A percentile compares a stretch with the other conserved stretches of the same genome.
Evolutionary conservation across 2,888 invertebrate genomes (phyloP).

Genomic region (Dusona sp.): DNA sequence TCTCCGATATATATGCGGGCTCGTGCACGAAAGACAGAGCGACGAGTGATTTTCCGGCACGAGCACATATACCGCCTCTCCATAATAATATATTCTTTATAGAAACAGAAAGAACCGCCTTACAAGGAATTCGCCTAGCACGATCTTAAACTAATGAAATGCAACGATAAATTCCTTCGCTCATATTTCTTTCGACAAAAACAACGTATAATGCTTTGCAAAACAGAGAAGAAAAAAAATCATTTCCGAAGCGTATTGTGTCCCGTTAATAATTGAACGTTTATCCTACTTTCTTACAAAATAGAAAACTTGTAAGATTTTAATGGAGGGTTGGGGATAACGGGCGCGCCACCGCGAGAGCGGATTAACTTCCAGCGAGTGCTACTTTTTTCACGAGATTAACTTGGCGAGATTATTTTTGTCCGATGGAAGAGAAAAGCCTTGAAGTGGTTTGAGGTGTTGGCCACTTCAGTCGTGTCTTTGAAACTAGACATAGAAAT

Average conservation of each 20-base stretch:
- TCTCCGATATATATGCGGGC: constrained; percentile 38
- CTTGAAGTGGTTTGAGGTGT: background rate
- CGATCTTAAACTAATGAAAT: background rate
- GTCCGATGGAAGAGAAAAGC: constrained; percentile 6
- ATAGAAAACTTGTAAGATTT: background rate
- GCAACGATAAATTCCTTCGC: background rate
- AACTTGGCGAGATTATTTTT: constrained; percentile 14
- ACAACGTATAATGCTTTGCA: background rate
- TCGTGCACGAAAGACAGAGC: constrained; percentile 11
- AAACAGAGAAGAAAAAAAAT: background rate
- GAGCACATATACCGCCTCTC: background rate
- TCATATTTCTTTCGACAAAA: background rate
- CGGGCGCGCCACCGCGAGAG: constrained; percentile 2
- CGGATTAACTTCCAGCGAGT: constrained; percentile 1
- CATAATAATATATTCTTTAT: constrained; percentile 34
- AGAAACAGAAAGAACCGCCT: background rate
- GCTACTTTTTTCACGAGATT: constrained; percentile 22
- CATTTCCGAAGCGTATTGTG: background rate
- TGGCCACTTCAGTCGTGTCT: constrained; percentile 9
- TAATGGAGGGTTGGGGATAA: constrained; percentile 7
- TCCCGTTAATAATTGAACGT: constrained; percentile 9
- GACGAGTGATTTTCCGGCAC: background rate
- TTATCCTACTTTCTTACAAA: background rate
- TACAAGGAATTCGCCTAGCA: background rate
- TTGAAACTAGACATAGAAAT: background rate